Percentiles rank a stretch among this genome's conserved stretches.
phyloP scores from a whole-genome alignment of 2,888 invertebrate genomes.

The Tachina fera region DNA sequence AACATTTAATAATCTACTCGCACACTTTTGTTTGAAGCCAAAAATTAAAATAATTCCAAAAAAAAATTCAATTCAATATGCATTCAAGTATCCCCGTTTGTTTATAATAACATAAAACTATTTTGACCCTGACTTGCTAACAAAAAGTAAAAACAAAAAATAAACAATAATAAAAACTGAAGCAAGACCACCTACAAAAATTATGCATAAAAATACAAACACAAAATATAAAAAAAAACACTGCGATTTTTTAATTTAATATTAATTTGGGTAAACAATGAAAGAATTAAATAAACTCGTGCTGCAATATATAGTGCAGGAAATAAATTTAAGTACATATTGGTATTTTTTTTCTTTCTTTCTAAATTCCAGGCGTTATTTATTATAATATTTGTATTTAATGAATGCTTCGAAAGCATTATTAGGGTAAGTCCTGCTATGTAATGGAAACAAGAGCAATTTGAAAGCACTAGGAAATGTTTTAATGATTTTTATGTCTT shows the following conservation, averaged over 20 bases:
- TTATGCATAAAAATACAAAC: background rate
- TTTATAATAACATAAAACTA: background rate
- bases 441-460: no score
- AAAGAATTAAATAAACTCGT: background rate
- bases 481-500: no score
- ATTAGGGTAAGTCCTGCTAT: no score
- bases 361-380: no score
- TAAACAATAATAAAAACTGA: conserved; percentile 22
- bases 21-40: background rate
- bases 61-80: conserved; percentile 4
- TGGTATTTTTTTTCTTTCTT: no score
- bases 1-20: background rate
- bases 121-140: conserved; percentile 49
- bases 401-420: no score
- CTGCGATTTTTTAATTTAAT: conserved; percentile 14
- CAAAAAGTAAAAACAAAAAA: conserved; percentile 21
- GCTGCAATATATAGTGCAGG: background rate
- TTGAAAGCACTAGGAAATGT: no score
- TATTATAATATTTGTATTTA: no score
- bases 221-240: conserved; percentile 17
- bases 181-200: conserved; percentile 55
- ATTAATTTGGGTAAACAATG: conserved; percentile 28
- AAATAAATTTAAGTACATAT: background rate
- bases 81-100: conserved; percentile 2
- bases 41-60: conserved; percentile 14